Conservation (phyloP, 2,888 invertebrate genomes). For the Polyommatus icarus region DNA sequence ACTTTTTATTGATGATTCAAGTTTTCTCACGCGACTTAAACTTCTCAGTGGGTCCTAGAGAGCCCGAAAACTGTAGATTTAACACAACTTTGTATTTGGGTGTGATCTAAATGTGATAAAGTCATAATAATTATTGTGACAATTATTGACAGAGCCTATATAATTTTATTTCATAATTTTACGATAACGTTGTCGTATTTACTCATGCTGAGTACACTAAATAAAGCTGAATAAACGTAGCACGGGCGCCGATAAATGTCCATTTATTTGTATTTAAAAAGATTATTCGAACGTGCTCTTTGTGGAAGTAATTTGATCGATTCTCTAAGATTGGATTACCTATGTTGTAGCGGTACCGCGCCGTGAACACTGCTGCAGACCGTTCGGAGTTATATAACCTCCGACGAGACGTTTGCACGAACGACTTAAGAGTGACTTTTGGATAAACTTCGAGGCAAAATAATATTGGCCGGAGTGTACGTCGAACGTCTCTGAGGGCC, state of each 20-base stretch:
- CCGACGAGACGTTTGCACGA: neutral
- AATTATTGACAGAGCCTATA: neutral
- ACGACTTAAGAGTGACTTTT: neutral
- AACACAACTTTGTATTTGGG: neutral
- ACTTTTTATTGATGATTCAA: neutral
- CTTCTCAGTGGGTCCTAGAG: neutral
- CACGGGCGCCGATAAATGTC: neutral
- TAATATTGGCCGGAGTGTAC: constrained; percentile 43
- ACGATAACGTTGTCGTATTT: neutral
- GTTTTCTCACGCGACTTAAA: neutral
- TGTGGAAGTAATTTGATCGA: constrained; percentile 57
- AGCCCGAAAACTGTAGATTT: neutral
- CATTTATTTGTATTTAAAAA: constrained; percentile 16
- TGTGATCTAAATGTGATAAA: neutral
- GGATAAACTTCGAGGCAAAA: neutral
- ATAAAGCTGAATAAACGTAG: constrained; percentile 2
- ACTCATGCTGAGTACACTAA: neutral
- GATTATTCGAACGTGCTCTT: constrained; percentile 22
- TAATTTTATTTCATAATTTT: neutral
- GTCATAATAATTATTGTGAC: too few relatives aligned
- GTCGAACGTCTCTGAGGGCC: constrained; percentile 74
- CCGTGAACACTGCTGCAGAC: constrained; percentile 55
- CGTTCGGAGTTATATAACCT: neutral
- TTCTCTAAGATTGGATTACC: constrained; percentile 60
- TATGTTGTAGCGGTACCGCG: constrained; percentile 56